phyloP scores from a whole-genome alignment of 92 coral and sea anemone species.

The Zoanthus sociatus region DNA sequence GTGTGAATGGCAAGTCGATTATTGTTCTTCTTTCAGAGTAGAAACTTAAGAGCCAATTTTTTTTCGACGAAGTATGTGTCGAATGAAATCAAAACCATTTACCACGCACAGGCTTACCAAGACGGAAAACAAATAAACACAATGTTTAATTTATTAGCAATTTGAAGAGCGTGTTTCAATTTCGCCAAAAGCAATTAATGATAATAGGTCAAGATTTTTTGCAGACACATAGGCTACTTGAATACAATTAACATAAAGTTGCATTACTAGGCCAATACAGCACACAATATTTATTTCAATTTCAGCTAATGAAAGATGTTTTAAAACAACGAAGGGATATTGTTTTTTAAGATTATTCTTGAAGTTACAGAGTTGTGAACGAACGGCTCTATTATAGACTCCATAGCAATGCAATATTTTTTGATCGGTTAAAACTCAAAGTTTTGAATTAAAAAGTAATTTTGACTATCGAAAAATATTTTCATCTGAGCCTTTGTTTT shows the following conservation, averaged over 20 bases:
- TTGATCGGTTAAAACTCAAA: too few species aligned
- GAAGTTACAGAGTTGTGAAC: background rate
- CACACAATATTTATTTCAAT: constrained; percentile 20
- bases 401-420: too few species aligned
- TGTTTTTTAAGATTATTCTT: background rate
- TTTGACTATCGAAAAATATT: too few species aligned
- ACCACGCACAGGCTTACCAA: background rate
- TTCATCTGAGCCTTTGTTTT: too few species aligned
- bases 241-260: constrained; percentile 16
- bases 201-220: background rate
- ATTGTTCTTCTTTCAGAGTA: background rate
- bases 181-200: constrained; percentile 40
- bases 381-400: too few species aligned
- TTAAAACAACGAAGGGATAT: constrained; percentile 18
- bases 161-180: constrained; percentile 32
- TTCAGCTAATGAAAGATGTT: background rate
- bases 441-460: too few species aligned
- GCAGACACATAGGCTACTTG: constrained; percentile 39
- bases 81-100: background rate
- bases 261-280: background rate
- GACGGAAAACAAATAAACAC: constrained; percentile 4
- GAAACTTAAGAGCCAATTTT: too few species aligned
- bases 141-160: constrained; percentile 36
- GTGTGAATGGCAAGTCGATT: background rate
- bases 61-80: background rate